A percentile compares a stretch with the other conserved stretches of the same genome.
Evolutionary conservation across 2,797 vertebrate species (phyloP).

Genomic region (Pipistrellus kuhlii): DNA sequence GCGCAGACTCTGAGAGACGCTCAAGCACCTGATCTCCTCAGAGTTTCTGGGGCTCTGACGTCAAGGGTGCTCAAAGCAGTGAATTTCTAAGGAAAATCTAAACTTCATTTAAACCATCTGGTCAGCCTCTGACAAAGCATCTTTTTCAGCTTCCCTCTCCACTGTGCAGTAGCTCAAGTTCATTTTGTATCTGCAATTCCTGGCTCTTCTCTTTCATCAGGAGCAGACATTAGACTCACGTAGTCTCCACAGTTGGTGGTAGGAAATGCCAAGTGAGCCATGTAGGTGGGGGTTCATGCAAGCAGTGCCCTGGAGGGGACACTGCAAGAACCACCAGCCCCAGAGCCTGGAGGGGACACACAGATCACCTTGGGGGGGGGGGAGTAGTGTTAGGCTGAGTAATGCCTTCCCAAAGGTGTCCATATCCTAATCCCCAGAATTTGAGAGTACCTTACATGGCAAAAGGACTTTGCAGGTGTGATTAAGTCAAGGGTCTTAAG

Average conservation of each 20-base stretch:
- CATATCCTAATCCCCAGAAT: not conserved
- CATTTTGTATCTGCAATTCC: not conserved
- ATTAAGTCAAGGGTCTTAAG: not conserved
- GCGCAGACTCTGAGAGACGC: not conserved
- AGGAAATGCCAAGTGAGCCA: not conserved
- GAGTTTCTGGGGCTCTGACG: not conserved
- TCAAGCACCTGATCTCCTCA: not conserved
- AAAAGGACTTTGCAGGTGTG: not conserved
- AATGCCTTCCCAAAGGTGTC: not conserved
- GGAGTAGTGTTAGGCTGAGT: not conserved
- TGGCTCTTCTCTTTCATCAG: not conserved
- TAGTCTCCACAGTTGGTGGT: not conserved
- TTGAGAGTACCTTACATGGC: not conserved
- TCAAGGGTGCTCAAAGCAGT: not conserved
- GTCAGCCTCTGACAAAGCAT: constrained; percentile 26
- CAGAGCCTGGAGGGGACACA: not conserved
- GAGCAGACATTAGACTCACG: not conserved
- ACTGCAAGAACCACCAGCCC: not conserved
- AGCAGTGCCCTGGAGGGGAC: not conserved
- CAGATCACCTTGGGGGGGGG: not conserved
- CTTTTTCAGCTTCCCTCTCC: constrained; percentile 49
- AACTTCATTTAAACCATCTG: constrained; percentile 59
- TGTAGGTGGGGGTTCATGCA: not conserved
- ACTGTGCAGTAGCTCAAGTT: not conserved
- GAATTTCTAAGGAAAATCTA: constrained; percentile 18